These are phyloP conservation scores for Oxyscelio sp. DNA, from an alignment of 2,888 invertebrate species.

Conservation along the genomic window DNA sequence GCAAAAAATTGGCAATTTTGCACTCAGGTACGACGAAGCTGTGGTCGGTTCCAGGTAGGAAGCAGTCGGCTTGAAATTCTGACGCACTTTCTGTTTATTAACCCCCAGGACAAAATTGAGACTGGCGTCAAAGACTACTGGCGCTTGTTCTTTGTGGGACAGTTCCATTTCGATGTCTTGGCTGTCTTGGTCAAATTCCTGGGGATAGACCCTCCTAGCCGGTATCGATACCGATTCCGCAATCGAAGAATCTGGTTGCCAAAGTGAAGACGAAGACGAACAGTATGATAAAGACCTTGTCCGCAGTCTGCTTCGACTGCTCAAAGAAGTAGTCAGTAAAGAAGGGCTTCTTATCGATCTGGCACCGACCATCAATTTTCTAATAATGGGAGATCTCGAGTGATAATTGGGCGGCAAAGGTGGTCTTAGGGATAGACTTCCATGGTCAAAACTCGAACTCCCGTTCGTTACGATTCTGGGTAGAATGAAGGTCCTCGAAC, in stretches of 20 bases:
- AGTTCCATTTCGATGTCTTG: constrained; percentile 88
- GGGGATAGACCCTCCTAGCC: constrained; percentile 75
- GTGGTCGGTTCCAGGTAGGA: constrained; percentile 94
- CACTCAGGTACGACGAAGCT: constrained; percentile 93
- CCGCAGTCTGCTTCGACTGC: constrained; percentile 13
- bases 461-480: constrained; percentile 5
- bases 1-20: constrained; percentile 94
- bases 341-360: constrained; percentile 76
- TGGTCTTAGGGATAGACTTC: constrained; percentile 71
- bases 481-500: neutral
- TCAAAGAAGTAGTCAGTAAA: constrained; percentile 61
- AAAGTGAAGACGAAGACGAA: constrained; percentile 61
- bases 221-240: constrained; percentile 81
- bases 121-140: constrained; percentile 95
- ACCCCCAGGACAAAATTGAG: constrained; percentile 94
- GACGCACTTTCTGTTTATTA: constrained; percentile 92
- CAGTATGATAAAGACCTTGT: constrained; percentile 52
- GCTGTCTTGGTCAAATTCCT: constrained; percentile 89
- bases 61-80: constrained; percentile 92
- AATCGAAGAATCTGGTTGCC: constrained; percentile 87
- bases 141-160: constrained; percentile 92
- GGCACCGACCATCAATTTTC: constrained; percentile 13
- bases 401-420: constrained; percentile 78
- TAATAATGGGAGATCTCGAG: constrained; percentile 74
- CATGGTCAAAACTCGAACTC: too few relatives aligned